Evolutionary conservation across 1,140 invertebrate species (phyloP), one percentile per base, ranked within the genome.

Genomic region (Batillaria attramentaria): DNA sequence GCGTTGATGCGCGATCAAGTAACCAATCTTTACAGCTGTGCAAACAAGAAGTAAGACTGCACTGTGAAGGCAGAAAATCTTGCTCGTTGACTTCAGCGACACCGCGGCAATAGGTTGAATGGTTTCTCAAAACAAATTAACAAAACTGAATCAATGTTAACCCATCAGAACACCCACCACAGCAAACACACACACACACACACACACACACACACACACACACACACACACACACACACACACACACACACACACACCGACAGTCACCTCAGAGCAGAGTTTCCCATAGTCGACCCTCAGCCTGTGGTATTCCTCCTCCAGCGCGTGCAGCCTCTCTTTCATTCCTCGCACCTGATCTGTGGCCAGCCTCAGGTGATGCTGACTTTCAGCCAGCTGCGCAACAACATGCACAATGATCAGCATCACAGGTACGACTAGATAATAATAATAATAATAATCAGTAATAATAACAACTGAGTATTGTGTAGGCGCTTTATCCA

Each of bases 261-360:
- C 46, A 24, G 46, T 8, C 46, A 86, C 85, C 81, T 83, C 81
- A 62, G 74, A 68, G 66, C 72, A 81, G 2, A 85, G 54, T n/a
- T 75, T 80, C 16, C 75, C 80, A 50, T 80, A 85, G 39, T 83
- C 78, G 42, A 77, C 60, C 57, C 81, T 83, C 35, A 86, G 73
- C 68, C 83, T 75, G 46, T 74, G 54, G 42, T 84, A 83, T 62
- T 84, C 84, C 35, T 87, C 86, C 79, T 87, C 86, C 60, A 85
- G 18, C 6, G 83, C 81, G 33, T 83, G 66, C 16, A 87, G 41
- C 65, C 86, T 62, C 69, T 87, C 86, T 31, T 81, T 80, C 43
- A 87, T 57, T 8, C 86, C 86, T 42, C 80, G 73, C 18, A 87
- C 85, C 77, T 87, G 86, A 72, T 87, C 86, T 33, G 81, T 85